phyloP scores from a whole-genome alignment of 2,797 vertebrate genomes.

The Thunnus albacares region DNA sequence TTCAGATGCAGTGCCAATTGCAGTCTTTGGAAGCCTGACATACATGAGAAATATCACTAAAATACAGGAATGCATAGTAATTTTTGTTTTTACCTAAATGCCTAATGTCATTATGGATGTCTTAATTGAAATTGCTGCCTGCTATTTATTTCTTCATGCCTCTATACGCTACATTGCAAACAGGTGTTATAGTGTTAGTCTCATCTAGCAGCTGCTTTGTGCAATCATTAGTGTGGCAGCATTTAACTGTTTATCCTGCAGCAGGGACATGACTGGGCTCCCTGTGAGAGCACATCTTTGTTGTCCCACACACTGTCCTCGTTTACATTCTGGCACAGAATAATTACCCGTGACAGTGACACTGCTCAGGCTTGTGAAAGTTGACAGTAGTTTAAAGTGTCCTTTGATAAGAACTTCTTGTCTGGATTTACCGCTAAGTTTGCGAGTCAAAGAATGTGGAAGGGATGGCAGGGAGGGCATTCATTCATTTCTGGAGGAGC shows the following conservation, averaged over 20 bases:
- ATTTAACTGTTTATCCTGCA: constrained; percentile 50
- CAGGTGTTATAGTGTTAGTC: constrained; percentile 37
- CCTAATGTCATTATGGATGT: constrained; percentile 21
- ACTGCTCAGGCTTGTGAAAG: constrained; percentile 65
- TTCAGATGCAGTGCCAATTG: constrained; percentile 15
- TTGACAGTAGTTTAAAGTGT: constrained; percentile 71
- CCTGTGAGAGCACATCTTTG: constrained; percentile 53
- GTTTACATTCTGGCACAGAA: constrained; percentile 64
- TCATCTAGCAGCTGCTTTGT: constrained; percentile 32
- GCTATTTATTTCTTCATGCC: constrained; percentile 23
- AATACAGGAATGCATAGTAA: not conserved
- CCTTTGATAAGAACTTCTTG: constrained; percentile 78
- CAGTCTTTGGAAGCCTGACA: constrained; percentile 10
- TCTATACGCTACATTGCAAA: not conserved
- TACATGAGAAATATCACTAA: constrained; percentile 14
- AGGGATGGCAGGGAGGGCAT: constrained; percentile 52
- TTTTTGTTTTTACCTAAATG: constrained; percentile 17
- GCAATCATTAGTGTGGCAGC: constrained; percentile 58
- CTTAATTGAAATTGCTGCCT: constrained; percentile 35
- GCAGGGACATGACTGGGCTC: constrained; percentile 40
- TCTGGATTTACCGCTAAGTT: constrained; percentile 62
- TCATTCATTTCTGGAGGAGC: constrained; percentile 69
- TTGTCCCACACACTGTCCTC: constrained; percentile 63
- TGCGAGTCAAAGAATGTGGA: constrained; percentile 62
- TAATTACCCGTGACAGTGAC: constrained; percentile 78